Base-by-base conservation (phyloP, 2,797 vertebrate species). In the Rhynchonycteris naso region DNA sequence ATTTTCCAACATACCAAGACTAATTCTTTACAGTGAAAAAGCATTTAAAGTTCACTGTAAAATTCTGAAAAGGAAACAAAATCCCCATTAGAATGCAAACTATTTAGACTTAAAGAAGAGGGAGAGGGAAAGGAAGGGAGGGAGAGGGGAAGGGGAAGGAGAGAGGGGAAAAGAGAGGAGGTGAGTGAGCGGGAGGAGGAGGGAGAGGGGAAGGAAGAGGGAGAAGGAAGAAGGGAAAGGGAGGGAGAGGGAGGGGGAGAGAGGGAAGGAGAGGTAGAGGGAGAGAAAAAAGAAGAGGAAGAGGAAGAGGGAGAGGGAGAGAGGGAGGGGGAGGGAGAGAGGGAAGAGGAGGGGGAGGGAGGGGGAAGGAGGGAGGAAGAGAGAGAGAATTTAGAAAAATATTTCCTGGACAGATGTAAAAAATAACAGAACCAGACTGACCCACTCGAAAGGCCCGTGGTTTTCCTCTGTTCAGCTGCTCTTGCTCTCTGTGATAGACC, bases 391-490 rank as follows among this genome's bases (percentile, higher is more conserved):
- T 50, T 15, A 74, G 13, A 78, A 97, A 92, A 97, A n/a, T 47
- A 97, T 82, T 80, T 97, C 97, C 19, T 19, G 56, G 74, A 95
- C 79, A 95, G 81, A 95, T 26, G 68, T 91, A 1, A 66, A 33
- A 50, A 54, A 35, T 50, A 52, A 56, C 50, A 28, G 59, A 96
- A 97, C 94, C 96, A 83, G 89, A 99, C 99, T 99, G 98, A 99
- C 99, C 99, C 96, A 99, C 98, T 99, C 99, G 99, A 98, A 99
- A 99, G 94, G 99, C 99, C 97, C 99, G 97, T 0, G 99, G 99
- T 81, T 98, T 99, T 96, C 99, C 99, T 97, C 98, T 98, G 95
- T 99, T 99, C 59, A 96, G 96, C 14, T 95, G 97, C 96, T 99
- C 99, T 97, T 99, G 99, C 96, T 99, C 98, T 97, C 98, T 98